Evolutionary conservation across 2,888 invertebrate genomes (phyloP), one percentile per base, ranked within the genome.

Genomic region (Dynastes tityus): DNA sequence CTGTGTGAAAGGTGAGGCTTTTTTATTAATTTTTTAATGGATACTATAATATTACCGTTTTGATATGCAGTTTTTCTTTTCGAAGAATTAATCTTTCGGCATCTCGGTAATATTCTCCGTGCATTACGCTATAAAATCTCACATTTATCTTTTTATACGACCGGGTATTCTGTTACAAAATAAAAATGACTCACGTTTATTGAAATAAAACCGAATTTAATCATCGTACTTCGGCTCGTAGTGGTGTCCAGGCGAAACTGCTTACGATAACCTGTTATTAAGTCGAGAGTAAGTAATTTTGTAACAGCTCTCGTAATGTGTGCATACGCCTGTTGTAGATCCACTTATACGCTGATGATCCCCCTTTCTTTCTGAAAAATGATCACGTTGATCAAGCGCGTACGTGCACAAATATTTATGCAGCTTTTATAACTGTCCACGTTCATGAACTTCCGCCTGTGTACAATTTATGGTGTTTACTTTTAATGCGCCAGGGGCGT

Each of bases 321-420:
- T 65, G n/a, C n/a, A n/a, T 37, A 65, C 40, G 13, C 16, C 13
- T n/a, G 65, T 37, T 37, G 45, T 5, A 45, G 22, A 37, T 45
- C 40, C 45, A 67, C 65, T 67, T 16, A 45, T 37, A 6, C 65
- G 45, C 45, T 40, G 40, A 67, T 16, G 40, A 67, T n/a, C 40
- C 45, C 9, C 45, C 22, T 67, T 37, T 64, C 40, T 37, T 65
- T 8, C 40, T 67, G 22, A 49, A 45, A 40, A 40, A 45, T 67
- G 45, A 67, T 67, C 22, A 67, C 65, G 45, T 67, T 45, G 5
- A 67, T 67, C 65, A 45, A 67, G 55, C 45, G 65, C 40, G 65
- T 40, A 45, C 9, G 65, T 67, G 65, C 16, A n/a, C 65, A 67
- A 67, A 67, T 49, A 67, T 67, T 67, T 67, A 67, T 40, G 45